A percentile compares a stretch with the other conserved stretches of the same genome.
phyloP scores from a whole-genome alignment of 2,797 vertebrate species.

The Falco cherrug region DNA sequence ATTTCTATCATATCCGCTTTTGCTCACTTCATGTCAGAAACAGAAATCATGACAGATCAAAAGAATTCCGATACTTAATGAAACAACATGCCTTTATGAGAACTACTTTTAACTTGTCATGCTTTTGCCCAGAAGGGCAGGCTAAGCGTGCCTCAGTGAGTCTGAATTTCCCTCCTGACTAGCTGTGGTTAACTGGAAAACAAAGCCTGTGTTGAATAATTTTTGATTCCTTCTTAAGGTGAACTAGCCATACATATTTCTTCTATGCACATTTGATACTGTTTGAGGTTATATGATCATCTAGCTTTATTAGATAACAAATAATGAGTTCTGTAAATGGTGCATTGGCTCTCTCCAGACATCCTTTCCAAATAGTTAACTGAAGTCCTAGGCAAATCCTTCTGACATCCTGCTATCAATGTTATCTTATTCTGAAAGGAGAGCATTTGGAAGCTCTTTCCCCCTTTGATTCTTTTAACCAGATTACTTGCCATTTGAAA shows the following conservation, averaged over 20 bases:
- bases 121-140: neutral
- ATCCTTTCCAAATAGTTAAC: neutral
- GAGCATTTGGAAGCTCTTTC: neutral
- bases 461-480: neutral
- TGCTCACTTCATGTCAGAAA: neutral
- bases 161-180: neutral
- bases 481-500: neutral
- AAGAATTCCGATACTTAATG: neutral
- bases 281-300: neutral
- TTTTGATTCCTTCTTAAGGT: neutral
- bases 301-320: neutral
- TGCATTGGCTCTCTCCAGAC: neutral
- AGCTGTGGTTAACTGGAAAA: neutral
- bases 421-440: neutral
- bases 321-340: neutral
- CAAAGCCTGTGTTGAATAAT: neutral
- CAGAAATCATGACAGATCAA: neutral
- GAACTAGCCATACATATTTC: neutral
- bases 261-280: accelerated
- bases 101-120: neutral
- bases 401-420: neutral
- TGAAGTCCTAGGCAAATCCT: neutral
- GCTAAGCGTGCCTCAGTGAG: neutral
- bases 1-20: neutral
- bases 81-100: neutral